These are phyloP conservation scores for Pollachius pollachius DNA, from an alignment of 2,113 vertebrate species.

Conservation along the genomic window DNA sequence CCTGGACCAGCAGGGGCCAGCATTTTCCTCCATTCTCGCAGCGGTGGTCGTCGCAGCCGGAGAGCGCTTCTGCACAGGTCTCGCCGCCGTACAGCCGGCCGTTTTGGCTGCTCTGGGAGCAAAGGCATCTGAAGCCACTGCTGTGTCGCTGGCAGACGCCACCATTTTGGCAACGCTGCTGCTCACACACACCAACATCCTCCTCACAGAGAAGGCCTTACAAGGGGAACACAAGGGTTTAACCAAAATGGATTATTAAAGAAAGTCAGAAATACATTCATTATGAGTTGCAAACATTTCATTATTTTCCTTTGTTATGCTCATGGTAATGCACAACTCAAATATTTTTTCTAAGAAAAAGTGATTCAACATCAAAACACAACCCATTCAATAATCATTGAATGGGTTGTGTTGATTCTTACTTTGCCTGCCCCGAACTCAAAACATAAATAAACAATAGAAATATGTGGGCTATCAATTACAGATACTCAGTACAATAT, in stretches of 20 bases:
- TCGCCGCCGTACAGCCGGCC: constrained; percentile 80
- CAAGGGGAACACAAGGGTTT: constrained; percentile 8
- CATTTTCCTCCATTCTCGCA: constrained; percentile 85
- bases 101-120: constrained; percentile 66
- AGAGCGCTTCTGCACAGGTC: constrained; percentile 79
- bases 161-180: constrained; percentile 83
- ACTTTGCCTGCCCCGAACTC: no score
- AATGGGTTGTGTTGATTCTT: no score
- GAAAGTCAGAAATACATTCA: no score
- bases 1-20: constrained; percentile 71
- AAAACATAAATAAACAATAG: no score
- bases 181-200: constrained; percentile 75
- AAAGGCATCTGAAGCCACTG: constrained; percentile 81
- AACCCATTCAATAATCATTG: no score
- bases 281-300: no score
- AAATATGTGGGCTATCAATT: no score
- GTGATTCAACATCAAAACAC: no score
- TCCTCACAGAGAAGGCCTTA: constrained; percentile 76
- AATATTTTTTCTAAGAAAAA: no score
- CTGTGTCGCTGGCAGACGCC: constrained; percentile 79
- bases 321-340: no score
- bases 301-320: no score
- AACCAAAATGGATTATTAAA: no score
- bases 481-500: background rate
- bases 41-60: constrained; percentile 74